A percentile compares a stretch with the other conserved stretches of the same genome.
These are phyloP conservation scores for Sinotaia quadrata DNA, from an alignment of 2,888 invertebrate genomes.

Conservation along the genomic window DNA sequence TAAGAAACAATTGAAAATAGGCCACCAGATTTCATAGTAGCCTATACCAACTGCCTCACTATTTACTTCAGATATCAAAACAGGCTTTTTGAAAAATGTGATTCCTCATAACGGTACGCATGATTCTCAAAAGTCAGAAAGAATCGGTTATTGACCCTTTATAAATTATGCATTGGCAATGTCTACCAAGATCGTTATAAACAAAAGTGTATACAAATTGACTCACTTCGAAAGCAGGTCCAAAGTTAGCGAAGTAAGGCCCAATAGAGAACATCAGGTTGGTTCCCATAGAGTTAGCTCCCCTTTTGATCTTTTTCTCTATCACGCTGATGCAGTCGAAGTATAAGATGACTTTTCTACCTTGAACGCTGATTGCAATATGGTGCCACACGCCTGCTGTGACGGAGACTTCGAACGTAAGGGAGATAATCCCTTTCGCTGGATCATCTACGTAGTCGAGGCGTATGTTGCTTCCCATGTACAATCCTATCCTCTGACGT, in stretches of 20 bases:
- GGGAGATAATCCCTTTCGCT: not conserved
- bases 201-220: too few relatives aligned
- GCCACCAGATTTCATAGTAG: too few relatives aligned
- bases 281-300: slow-evolving; percentile 35
- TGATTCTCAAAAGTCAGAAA: too few relatives aligned
- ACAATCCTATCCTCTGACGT: slow-evolving; percentile 49
- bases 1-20: too few relatives aligned
- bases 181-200: too few relatives aligned
- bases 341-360: slow-evolving; percentile 46
- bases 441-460: slow-evolving; percentile 28
- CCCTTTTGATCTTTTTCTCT: slow-evolving; percentile 37
- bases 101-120: too few relatives aligned
- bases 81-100: too few relatives aligned
- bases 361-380: slow-evolving; percentile 52
- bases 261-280: slow-evolving; percentile 59
- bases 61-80: too few relatives aligned
- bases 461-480: slow-evolving; percentile 35
- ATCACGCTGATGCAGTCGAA: slow-evolving; percentile 55
- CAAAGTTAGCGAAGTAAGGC: slow-evolving; percentile 55
- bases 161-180: too few relatives aligned
- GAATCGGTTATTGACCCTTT: too few relatives aligned
- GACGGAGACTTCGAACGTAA: slow-evolving; percentile 20
- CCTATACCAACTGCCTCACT: too few relatives aligned
- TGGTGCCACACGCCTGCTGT: slow-evolving; percentile 51
- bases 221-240: slow-evolving; percentile 56